Conservation (phyloP, 1,140 invertebrate genomes). For the Aphis craccivora region DNA sequence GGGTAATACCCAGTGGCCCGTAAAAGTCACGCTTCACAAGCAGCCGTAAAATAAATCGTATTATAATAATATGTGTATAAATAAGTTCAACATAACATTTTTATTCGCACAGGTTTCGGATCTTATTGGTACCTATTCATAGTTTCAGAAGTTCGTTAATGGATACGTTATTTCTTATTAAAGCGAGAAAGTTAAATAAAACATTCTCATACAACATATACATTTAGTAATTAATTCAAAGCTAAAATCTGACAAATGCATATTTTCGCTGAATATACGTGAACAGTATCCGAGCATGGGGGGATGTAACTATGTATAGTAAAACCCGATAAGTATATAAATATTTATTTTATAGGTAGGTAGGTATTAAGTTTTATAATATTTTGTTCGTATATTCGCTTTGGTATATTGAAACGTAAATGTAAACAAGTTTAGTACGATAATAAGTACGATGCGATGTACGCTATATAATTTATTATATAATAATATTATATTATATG, state of each 20-base stretch:
- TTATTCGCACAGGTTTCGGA: background rate
- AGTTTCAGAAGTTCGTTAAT: background rate
- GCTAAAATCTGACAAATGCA: background rate
- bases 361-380: background rate
- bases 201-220: background rate
- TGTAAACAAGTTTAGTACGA: background rate
- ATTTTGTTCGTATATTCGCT: background rate
- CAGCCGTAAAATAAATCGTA: background rate
- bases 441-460: background rate
- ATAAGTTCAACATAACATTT: background rate
- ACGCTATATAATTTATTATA: background rate
- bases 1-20: too few species aligned
- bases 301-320: background rate
- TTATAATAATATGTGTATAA: background rate
- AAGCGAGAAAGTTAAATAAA: background rate
- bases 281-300: background rate
- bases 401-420: background rate
- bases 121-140: background rate
- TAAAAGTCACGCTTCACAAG: background rate
- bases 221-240: background rate
- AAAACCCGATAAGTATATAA: background rate
- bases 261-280: background rate
- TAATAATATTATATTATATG: background rate
- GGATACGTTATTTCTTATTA: slow-evolving; percentile 19
- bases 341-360: background rate